Evolutionary conservation across 2,113 vertebrate species (phyloP).

Genomic region (Atherinomorus stipes): DNA sequence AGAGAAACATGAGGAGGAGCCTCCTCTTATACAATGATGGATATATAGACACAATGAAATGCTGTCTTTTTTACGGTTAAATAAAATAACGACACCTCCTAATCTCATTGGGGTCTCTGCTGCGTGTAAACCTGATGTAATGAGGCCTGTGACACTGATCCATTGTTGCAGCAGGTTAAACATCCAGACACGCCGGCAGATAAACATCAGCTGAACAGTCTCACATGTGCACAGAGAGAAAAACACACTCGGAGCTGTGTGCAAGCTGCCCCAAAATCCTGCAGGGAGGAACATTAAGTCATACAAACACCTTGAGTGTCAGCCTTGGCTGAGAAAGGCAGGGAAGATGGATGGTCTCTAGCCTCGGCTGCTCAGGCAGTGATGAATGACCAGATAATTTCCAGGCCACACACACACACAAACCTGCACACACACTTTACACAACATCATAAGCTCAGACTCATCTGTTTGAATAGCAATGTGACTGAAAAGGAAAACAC

Average conservation of each 20-base stretch:
- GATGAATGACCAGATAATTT: slow-evolving; percentile 79
- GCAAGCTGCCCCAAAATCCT: slow-evolving; percentile 57
- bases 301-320: slow-evolving; percentile 85
- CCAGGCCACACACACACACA: slow-evolving; percentile 64
- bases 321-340: slow-evolving; percentile 78
- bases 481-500: neutral
- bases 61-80: slow-evolving; percentile 2
- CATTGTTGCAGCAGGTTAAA: slow-evolving; percentile 32
- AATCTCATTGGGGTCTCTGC: slow-evolving; percentile 4
- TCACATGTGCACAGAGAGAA: neutral
- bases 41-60: neutral
- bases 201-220: slow-evolving; percentile 38
- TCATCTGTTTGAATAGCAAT: slow-evolving; percentile 12
- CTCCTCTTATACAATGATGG: neutral
- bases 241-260: slow-evolving; percentile 20
- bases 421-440: neutral
- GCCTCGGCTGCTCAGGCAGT: slow-evolving; percentile 71
- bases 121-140: slow-evolving; percentile 37
- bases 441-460: neutral
- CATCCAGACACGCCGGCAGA: slow-evolving; percentile 11
- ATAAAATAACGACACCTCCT: slow-evolving; percentile 21
- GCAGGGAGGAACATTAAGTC: slow-evolving; percentile 81
- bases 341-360: slow-evolving; percentile 75
- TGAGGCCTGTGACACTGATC: slow-evolving; percentile 28
- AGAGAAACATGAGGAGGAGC: slow-evolving; percentile 40